Conservation (phyloP, 2,113 vertebrate species). For the Sapayoa aenigma region DNA sequence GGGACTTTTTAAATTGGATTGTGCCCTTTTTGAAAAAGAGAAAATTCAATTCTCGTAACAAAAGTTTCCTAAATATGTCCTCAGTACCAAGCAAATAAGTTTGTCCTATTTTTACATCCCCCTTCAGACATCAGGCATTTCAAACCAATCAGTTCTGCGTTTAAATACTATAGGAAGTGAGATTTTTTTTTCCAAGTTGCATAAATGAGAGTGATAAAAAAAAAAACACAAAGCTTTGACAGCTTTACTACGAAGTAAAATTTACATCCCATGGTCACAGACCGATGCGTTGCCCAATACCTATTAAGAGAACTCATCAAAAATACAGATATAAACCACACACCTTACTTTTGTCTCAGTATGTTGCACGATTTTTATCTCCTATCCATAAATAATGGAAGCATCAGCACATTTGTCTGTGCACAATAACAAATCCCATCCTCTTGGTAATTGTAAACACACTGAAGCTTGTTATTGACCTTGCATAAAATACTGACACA, state of each 20-base stretch:
- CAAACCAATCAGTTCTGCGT: background rate
- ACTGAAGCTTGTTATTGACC: constrained; percentile 72
- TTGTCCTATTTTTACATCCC: background rate
- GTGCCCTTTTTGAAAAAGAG: fast-evolving
- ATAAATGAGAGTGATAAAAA: constrained; percentile 53
- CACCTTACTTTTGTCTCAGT: constrained; percentile 63
- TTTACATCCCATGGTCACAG: constrained; percentile 58
- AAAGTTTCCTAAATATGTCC: background rate
- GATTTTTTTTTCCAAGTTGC: background rate
- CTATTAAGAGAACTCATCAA: constrained; percentile 68
- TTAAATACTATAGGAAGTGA: constrained; percentile 19
- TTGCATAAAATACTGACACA: constrained; percentile 58
- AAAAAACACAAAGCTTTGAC: constrained; percentile 20
- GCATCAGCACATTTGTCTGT: constrained; percentile 66
- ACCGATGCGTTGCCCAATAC: constrained; percentile 31
- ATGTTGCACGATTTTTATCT: constrained; percentile 61
- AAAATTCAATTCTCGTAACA: background rate
- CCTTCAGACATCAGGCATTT: background rate
- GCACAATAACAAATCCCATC: constrained; percentile 70
- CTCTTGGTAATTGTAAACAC: constrained; percentile 73
- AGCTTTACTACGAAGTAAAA: constrained; percentile 64
- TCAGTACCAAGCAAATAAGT: background rate
- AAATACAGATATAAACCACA: constrained; percentile 69
- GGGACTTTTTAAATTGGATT: background rate
- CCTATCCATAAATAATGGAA: constrained; percentile 66